Conservation (phyloP, 2,888 invertebrate species). For the Watsonalla binaria region DNA sequence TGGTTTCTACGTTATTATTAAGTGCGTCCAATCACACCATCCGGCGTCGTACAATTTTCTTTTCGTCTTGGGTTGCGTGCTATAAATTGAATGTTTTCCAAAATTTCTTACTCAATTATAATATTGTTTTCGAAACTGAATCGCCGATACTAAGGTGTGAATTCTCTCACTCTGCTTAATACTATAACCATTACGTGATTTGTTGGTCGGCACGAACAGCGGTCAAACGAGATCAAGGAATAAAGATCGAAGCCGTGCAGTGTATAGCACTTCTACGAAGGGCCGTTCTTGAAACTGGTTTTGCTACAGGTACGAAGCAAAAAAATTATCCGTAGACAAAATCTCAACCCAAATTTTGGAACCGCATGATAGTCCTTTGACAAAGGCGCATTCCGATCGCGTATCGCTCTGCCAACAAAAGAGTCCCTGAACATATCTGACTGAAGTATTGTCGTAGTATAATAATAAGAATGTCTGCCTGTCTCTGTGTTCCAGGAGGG, state of each 20-base stretch:
- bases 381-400: conserved; percentile 63
- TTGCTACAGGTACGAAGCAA: conserved; percentile 67
- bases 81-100: conserved; percentile 32
- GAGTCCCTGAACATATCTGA: conserved; percentile 16
- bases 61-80: conserved; percentile 41
- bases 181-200: conserved; percentile 41
- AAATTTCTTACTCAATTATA: conserved; percentile 41
- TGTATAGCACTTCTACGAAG: conserved; percentile 50
- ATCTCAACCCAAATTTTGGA: conserved; percentile 55
- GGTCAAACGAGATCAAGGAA: conserved; percentile 38
- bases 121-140: conserved; percentile 25
- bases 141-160: conserved; percentile 36
- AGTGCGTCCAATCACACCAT: conserved; percentile 51
- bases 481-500: conserved; percentile 1
- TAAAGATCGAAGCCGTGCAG: conserved; percentile 41
- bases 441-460: conserved; percentile 24
- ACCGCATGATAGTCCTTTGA: conserved; percentile 51
- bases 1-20: conserved; percentile 27
- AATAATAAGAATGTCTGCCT: conserved; percentile 18
- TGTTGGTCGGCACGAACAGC: conserved; percentile 35
- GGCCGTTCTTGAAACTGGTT: conserved; percentile 60
- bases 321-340: conserved; percentile 71
- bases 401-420: conserved; percentile 34
- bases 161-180: conserved; percentile 23
- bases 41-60: conserved; percentile 31